Evolutionary conservation across 1,140 invertebrate species (phyloP).

Genomic region (Nylanderia fulva): DNA sequence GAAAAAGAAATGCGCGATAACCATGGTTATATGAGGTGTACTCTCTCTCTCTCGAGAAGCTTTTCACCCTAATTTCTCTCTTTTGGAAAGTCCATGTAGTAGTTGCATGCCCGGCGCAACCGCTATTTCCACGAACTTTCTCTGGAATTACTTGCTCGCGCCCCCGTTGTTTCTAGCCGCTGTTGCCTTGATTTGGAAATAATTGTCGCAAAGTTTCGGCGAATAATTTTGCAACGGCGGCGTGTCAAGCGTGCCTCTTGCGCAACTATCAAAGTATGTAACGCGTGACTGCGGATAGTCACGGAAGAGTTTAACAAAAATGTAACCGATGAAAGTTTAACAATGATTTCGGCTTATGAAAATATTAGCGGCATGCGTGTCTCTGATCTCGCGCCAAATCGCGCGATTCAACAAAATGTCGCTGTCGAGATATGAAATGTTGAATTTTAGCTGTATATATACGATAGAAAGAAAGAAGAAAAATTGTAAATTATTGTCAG

Average conservation of each 20-base stretch:
- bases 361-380: not conserved
- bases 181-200: constrained; percentile 53
- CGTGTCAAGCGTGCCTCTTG: constrained; percentile 5
- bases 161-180: constrained; percentile 9
- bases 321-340: constrained; percentile 23
- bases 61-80: constrained; percentile 49
- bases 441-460: not conserved
- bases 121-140: constrained; percentile 54
- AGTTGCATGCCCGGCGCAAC: constrained; percentile 49
- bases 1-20: constrained; percentile 45
- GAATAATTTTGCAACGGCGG: constrained; percentile 34
- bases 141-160: constrained; percentile 55
- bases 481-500: not conserved
- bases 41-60: constrained; percentile 26
- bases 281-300: constrained; percentile 26
- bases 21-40: constrained; percentile 6
- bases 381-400: constrained; percentile 45
- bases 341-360: constrained; percentile 19
- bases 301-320: not conserved
- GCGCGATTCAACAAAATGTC: not conserved
- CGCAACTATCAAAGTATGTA: not conserved
- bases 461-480: not conserved
- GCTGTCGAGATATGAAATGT: not conserved
- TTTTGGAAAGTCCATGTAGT: constrained; percentile 50
- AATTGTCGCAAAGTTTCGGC: constrained; percentile 56